Percentiles rank a stretch among this genome's conserved stretches.
Conservation (phyloP, 2,113 vertebrate genomes). For the Pholis gunnellus region DNA sequence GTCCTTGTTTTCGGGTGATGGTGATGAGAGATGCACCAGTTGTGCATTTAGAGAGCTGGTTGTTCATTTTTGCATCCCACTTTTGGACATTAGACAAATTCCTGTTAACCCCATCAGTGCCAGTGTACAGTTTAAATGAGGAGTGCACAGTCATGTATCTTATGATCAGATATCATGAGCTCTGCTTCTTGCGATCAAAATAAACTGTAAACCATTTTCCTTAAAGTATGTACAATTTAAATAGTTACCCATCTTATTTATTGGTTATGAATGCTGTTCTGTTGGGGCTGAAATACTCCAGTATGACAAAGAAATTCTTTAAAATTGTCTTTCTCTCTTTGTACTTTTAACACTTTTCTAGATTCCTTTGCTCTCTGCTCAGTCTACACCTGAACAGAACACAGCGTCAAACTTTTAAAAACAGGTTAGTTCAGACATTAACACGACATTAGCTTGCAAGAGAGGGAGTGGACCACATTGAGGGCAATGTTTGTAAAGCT, state of each 20-base stretch:
- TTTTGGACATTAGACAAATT: not conserved
- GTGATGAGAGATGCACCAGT: not conserved
- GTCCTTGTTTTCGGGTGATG: not conserved
- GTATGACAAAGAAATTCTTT: not conserved
- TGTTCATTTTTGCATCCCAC: not conserved
- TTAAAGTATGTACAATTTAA: not conserved
- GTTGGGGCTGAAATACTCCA: too few species aligned
- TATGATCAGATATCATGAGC: not conserved
- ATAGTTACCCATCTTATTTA: not conserved
- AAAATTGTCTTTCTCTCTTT: not conserved
- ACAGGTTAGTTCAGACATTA: slow-evolving; percentile 30
- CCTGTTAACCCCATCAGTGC: not conserved
- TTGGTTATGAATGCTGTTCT: not conserved
- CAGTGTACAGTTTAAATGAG: not conserved
- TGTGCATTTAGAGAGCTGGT: not conserved
- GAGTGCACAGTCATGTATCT: too few species aligned
- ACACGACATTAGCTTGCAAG: slow-evolving; percentile 29
- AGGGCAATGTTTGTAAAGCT: slow-evolving; percentile 3
- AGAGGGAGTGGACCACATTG: slow-evolving; percentile 8
- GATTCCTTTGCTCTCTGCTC: not conserved
- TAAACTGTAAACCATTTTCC: not conserved
- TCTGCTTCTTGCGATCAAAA: not conserved
- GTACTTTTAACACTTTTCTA: not conserved
- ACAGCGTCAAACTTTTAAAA: not conserved
- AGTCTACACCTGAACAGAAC: not conserved